Evolutionary conservation across 2,113 vertebrate genomes (phyloP).

Genomic region (Macrotus californicus): DNA sequence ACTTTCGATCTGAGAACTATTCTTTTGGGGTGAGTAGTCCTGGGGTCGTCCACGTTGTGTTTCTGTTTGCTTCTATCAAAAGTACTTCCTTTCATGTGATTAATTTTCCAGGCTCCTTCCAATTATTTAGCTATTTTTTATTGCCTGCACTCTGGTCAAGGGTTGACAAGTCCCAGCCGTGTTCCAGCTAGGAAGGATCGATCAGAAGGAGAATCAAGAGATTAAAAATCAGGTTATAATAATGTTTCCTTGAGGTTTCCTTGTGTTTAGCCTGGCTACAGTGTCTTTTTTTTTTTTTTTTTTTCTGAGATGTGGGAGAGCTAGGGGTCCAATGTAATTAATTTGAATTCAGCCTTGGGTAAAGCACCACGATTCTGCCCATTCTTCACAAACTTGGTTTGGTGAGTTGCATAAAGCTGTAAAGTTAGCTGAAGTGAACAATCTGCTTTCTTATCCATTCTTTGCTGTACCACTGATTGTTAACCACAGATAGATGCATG

Average conservation of each 20-base stretch:
- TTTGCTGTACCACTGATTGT: background rate
- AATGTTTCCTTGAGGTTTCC: background rate
- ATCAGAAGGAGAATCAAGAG: background rate
- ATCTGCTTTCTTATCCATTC: background rate
- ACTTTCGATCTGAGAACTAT: background rate
- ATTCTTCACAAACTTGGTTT: background rate
- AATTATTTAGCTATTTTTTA: background rate
- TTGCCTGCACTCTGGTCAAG: background rate
- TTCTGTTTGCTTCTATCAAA: slow-evolving; percentile 3
- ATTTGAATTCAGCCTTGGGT: slow-evolving; percentile 14
- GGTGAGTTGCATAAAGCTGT: background rate
- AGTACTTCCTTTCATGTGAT: background rate
- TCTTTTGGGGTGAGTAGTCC: background rate
- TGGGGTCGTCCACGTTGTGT: background rate
- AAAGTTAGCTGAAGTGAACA: background rate
- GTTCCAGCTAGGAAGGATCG: background rate
- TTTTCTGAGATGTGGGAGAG: background rate
- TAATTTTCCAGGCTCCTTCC: background rate
- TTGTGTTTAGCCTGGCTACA: background rate
- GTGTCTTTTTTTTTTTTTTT: background rate
- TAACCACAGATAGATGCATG: background rate
- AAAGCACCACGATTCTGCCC: background rate
- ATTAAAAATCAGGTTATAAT: slow-evolving; percentile 8
- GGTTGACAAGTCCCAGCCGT: background rate
- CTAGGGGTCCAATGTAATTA: background rate